A percentile compares a stretch with the other conserved stretches of the same genome.
Conservation (phyloP, 2,113 vertebrate genomes). For the Scophthalmus maximus region DNA sequence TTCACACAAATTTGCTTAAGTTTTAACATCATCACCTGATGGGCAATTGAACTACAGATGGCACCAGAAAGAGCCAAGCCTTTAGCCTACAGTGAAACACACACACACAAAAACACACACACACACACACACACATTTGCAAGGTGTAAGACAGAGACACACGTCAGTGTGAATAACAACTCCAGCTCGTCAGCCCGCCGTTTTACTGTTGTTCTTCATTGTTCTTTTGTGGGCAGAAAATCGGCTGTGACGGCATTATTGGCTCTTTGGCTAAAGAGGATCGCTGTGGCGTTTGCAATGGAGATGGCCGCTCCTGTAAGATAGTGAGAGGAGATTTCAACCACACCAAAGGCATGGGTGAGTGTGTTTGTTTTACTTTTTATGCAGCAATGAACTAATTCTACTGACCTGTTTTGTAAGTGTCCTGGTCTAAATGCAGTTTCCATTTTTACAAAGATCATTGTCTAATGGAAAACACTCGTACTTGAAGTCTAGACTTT, state of each 20-base stretch:
- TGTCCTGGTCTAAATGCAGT: no score
- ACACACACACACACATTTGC: background rate
- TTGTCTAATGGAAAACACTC: no score
- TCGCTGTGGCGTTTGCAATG: slow-evolving; percentile 93
- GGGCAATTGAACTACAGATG: background rate
- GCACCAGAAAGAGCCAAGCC: background rate
- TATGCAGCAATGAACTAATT: no score
- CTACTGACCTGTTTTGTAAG: no score
- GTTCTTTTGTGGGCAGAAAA: slow-evolving; percentile 84
- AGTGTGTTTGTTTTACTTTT: slow-evolving; percentile 66
- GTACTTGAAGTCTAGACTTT: no score
- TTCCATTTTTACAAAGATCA: no score
- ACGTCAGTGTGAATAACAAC: no score
- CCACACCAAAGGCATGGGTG: slow-evolving; percentile 93
- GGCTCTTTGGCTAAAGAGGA: slow-evolving; percentile 94
- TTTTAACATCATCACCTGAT: no score
- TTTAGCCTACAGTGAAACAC: background rate
- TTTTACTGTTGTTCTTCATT: background rate
- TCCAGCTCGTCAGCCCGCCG: background rate
- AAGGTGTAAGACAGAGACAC: background rate
- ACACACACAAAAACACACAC: no score
- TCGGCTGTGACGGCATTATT: slow-evolving; percentile 95
- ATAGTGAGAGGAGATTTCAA: slow-evolving; percentile 97
- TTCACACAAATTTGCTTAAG: no score
- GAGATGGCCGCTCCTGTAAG: slow-evolving; percentile 93